Base-by-base conservation (phyloP, 2,797 vertebrate genomes). In the Heliangelus exortis region DNA sequence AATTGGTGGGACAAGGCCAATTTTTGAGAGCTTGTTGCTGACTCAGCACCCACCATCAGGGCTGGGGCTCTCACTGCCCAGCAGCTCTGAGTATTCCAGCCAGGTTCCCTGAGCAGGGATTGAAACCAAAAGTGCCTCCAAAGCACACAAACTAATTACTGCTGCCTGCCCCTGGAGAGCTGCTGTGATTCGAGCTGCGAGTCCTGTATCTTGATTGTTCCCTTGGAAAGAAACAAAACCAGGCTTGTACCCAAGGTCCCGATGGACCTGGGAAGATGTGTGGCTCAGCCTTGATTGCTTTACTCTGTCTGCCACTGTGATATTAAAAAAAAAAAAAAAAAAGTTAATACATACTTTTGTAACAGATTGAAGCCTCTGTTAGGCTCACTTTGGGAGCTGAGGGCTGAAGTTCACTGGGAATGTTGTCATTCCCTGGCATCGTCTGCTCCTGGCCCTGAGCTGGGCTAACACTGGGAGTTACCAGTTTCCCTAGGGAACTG, bases 141-240 rank as follows among this genome's bases (percentile, higher is more conserved):
- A 33, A 13, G 63, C 74, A 45, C 88, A 51, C 84, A 58, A 57
- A 76, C 73, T 72, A 82, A 95, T 96, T 89, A 85, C 58, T 0
- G 5, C 10, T 3, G 12, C 33, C 84, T 41, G 90, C 72, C 92
- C 67, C 89, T 0, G 12, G 92, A 72, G 93, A 80, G 53, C 0
- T 28, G 4, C 1, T 12, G 85, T 34, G 74, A 85, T 93, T 53
- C 39, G 83, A 91, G 19, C 53, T 54, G 53, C 7, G 29, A 54
- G 51, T 54, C 53, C 10, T 20, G 51, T 95, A 93, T 96, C 95
- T 95, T 13, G 34, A 90, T 86, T 53, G 13, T 63, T 94, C 77
- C 59, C n/a, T 11, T 51, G 66, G 83, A 93, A 87, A 76, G 89
- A 51, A 86, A 96, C 95, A 96, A 93, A 95, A 90, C 1, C 89